Percentiles rank a stretch among this genome's conserved stretches.
These are phyloP conservation scores for Catagonus wagneri DNA, from an alignment of 2,113 vertebrate species.

Conservation along the genomic window DNA sequence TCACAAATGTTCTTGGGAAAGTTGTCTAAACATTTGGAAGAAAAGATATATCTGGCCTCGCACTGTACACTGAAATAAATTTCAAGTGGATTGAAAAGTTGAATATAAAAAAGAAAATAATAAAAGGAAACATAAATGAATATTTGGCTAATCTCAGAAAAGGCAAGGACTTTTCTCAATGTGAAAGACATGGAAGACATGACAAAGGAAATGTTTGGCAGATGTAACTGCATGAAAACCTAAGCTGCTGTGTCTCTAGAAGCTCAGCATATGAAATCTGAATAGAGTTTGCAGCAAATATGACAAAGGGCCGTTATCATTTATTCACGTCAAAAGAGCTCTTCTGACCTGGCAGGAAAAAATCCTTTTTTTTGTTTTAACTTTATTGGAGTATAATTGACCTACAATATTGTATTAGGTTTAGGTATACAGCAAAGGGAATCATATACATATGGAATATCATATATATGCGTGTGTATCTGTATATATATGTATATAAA, in stretches of 20 bases:
- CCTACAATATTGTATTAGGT: no score
- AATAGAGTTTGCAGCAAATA: not conserved
- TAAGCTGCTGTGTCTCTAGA: not conserved
- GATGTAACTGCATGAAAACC: not conserved
- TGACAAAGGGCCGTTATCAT: not conserved
- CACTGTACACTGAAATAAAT: conserved; percentile 14
- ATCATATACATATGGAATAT: no score
- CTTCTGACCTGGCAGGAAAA: not conserved
- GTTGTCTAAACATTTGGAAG: conserved; percentile 14
- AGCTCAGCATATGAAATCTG: not conserved
- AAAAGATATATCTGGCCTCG: not conserved
- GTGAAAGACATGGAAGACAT: not conserved
- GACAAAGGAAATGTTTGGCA: not conserved
- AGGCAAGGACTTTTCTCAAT: conserved; percentile 22
- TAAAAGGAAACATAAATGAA: not conserved
- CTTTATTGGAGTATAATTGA: no score
- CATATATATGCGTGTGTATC: no score
- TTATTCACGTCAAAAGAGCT: not conserved
- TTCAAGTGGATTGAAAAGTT: conserved; percentile 55
- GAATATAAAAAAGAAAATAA: conserved; percentile 26
- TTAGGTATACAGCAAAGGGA: no score
- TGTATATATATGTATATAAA: no score
- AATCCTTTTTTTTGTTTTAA: no score
- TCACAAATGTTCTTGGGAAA: not conserved
- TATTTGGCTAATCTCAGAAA: conserved; percentile 13